phyloP scores from a whole-genome alignment of 1,140 invertebrate genomes.

The Probaryconus sp. region DNA sequence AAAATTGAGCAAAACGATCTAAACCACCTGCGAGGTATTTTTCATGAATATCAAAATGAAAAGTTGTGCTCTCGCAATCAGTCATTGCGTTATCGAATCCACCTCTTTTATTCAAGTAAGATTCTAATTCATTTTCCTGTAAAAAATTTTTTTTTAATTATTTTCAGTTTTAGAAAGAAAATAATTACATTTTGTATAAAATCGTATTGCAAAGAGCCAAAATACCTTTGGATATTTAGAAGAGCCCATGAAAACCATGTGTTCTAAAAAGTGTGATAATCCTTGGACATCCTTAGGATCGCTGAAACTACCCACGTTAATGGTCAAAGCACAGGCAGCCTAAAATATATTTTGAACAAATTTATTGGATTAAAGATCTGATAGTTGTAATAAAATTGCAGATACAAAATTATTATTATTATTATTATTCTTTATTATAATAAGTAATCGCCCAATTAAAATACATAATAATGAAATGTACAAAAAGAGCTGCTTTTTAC shows the following conservation, averaged over 20 bases:
- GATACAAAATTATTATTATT: too few species aligned
- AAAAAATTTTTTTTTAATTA: slow-evolving; percentile 7
- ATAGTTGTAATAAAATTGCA: too few species aligned
- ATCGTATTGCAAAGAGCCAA: not conserved
- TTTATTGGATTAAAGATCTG: too few species aligned
- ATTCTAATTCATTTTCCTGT: slow-evolving; percentile 90
- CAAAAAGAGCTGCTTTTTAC: too few species aligned
- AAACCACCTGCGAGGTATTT: slow-evolving; percentile 85
- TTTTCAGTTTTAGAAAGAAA: slow-evolving; percentile 12
- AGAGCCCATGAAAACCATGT: slow-evolving; percentile 97
- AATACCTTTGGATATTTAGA: slow-evolving; percentile 86
- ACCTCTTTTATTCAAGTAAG: slow-evolving; percentile 88
- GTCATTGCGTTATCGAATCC: slow-evolving; percentile 91
- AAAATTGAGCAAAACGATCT: slow-evolving; percentile 94
- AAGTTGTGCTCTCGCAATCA: slow-evolving; percentile 90
- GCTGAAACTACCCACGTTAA: slow-evolving; percentile 86
- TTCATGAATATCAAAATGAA: slow-evolving; percentile 92
- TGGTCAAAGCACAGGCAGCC: slow-evolving; percentile 85
- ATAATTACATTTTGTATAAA: not conserved
- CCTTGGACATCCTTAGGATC: slow-evolving; percentile 89
- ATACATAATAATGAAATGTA: too few species aligned
- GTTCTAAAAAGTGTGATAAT: slow-evolving; percentile 95
- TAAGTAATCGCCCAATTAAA: too few species aligned
- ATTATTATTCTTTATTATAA: too few species aligned
- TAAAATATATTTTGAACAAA: slow-evolving; percentile 66